These are phyloP conservation scores for Psephotus haematonotus DNA, from an alignment of 2,113 vertebrate genomes.

Conservation along the genomic window DNA sequence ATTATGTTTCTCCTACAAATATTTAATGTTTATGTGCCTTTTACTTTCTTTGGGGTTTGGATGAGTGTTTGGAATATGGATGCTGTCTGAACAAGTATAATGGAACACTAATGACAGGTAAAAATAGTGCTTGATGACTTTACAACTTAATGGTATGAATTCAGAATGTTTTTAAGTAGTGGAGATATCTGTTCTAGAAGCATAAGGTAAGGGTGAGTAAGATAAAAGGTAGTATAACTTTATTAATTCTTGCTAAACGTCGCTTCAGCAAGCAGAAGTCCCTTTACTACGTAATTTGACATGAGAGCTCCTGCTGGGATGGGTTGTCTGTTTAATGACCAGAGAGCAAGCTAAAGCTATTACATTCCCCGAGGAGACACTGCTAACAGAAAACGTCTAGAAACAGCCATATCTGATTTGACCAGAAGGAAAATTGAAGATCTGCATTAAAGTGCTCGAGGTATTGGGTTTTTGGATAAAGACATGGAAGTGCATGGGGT, in stretches of 20 bases:
- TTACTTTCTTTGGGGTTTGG: slow-evolving; percentile 62
- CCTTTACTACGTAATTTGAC: background rate
- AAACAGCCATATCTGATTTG: background rate
- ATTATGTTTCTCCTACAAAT: slow-evolving; percentile 51
- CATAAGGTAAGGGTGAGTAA: background rate
- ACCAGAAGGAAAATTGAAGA: background rate
- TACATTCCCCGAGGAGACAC: background rate
- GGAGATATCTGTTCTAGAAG: background rate
- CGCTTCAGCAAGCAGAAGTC: background rate
- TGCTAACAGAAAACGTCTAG: background rate
- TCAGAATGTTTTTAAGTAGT: background rate
- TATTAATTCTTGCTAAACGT: background rate
- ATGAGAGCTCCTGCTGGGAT: background rate
- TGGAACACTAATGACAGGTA: slow-evolving; percentile 42
- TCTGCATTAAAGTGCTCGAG: background rate
- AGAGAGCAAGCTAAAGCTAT: background rate
- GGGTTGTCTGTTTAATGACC: background rate
- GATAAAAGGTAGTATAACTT: background rate
- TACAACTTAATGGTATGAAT: background rate
- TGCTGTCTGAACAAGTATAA: slow-evolving; percentile 56
- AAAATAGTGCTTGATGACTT: background rate
- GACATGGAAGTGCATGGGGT: fast-evolving
- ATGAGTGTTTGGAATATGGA: slow-evolving; percentile 22
- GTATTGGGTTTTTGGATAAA: background rate
- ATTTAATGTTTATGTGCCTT: slow-evolving; percentile 77